phyloP scores from a whole-genome alignment of 1,140 invertebrate genomes.

The Leptinotarsa defecta region DNA sequence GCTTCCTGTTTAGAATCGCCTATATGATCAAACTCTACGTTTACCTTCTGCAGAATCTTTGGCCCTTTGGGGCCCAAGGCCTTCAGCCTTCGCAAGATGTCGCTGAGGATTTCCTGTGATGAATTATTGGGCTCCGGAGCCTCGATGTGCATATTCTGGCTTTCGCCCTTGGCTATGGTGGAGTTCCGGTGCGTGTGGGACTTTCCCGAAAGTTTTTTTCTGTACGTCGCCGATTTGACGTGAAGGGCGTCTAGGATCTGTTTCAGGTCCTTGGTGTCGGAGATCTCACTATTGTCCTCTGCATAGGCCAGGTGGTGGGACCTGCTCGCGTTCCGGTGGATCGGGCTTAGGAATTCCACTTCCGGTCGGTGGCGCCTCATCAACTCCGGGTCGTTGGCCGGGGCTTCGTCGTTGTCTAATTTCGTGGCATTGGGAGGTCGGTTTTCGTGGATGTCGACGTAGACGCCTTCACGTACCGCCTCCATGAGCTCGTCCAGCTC shows the following conservation, averaged over 20 bases:
- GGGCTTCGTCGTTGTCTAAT: slow-evolving; percentile 38
- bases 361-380: slow-evolving; percentile 58
- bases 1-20: slow-evolving; percentile 24
- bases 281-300: slow-evolving; percentile 50
- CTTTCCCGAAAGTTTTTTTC: slow-evolving; percentile 23
- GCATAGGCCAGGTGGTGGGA: slow-evolving; percentile 39
- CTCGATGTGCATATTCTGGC: slow-evolving; percentile 46
- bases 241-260: slow-evolving; percentile 50
- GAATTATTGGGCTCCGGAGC: slow-evolving; percentile 37
- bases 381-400: slow-evolving; percentile 56
- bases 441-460: slow-evolving; percentile 28
- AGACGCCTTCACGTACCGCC: slow-evolving; percentile 51
- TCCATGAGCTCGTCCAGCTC: slow-evolving; percentile 69
- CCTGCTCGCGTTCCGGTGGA: slow-evolving; percentile 42
- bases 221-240: slow-evolving; percentile 34
- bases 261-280: slow-evolving; percentile 57
- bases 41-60: slow-evolving; percentile 59
- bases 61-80: slow-evolving; percentile 62
- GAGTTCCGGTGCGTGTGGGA: slow-evolving; percentile 49
- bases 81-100: slow-evolving; percentile 62
- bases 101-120: slow-evolving; percentile 65
- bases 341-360: slow-evolving; percentile 54
- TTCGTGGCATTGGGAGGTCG: slow-evolving; percentile 31
- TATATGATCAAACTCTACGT: slow-evolving; percentile 51
- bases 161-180: slow-evolving; percentile 48